A percentile compares a stretch with the other conserved stretches of the same genome.
Conservation (phyloP, 53 echinoderm and acorn worm genomes). For the Arbacia lixula region DNA sequence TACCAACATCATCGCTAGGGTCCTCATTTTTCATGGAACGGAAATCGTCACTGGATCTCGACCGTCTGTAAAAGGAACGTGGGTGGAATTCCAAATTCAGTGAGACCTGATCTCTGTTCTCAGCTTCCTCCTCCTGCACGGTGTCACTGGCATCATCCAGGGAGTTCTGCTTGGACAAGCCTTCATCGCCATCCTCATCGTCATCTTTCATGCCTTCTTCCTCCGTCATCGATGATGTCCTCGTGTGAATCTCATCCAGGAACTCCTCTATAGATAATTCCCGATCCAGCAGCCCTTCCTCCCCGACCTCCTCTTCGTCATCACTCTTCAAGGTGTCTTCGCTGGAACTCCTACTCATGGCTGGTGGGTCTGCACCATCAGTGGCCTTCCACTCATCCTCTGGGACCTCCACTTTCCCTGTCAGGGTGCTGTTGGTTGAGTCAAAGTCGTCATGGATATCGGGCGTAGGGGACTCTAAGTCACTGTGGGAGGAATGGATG, state of each 20-base stretch:
- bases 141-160: slow-evolving; percentile 38
- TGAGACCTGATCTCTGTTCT: slow-evolving; percentile 52
- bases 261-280: slow-evolving; percentile 71
- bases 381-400: slow-evolving; percentile 23
- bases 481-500: slow-evolving; percentile 74
- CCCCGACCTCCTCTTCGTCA: slow-evolving; percentile 62
- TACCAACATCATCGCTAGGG: slow-evolving; percentile 35
- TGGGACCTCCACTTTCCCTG: slow-evolving; percentile 33
- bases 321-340: slow-evolving; percentile 88
- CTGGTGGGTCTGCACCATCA: slow-evolving; percentile 54
- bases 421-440: slow-evolving; percentile 69
- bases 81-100: slow-evolving; percentile 34
- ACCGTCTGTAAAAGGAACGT: slow-evolving; percentile 62
- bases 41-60: slow-evolving; percentile 78
- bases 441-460: slow-evolving; percentile 74
- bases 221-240: slow-evolving; percentile 40
- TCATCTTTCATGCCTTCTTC: slow-evolving; percentile 41
- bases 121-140: slow-evolving; percentile 49
- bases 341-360: slow-evolving; percentile 76
- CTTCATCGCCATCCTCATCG: slow-evolving; percentile 36
- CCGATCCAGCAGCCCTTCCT: slow-evolving; percentile 41
- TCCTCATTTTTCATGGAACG: slow-evolving; percentile 46
- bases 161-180: slow-evolving; percentile 32
- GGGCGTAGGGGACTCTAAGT: slow-evolving; percentile 55
- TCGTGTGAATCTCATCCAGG: slow-evolving; percentile 53